Evolutionary conservation across 2,113 vertebrate species (phyloP), one percentile per base, ranked within the genome.

Genomic region (Lutjanus erythropterus): DNA sequence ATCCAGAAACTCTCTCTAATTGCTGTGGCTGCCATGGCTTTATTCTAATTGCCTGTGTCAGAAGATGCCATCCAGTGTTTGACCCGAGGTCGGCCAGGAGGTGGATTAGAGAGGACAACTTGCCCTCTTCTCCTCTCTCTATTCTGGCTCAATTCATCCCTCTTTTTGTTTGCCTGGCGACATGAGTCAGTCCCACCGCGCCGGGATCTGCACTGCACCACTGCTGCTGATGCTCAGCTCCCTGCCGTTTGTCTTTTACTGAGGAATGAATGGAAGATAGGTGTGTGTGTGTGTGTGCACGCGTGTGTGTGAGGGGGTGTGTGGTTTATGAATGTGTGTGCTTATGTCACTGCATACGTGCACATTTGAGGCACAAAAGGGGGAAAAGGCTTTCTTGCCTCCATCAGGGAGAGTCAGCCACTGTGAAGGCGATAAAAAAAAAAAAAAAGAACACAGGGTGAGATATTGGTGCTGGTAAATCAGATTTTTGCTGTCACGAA

Each of bases 121-220:
- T 42, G 75, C 73, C 64, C 74, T 82, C 46, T 25, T 50, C 62
- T 59, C 44, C 61, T 61, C 78, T 83, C 68, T 74, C 50, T 19
- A 12, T 80, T 84, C 79, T 55, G 53, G 25, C 72, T 71, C 42
- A 37, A 2, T 39, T 59, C 33, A 9, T 25, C 33, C 69, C 70
- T 60, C 71, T 80, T 68, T 83, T 78, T 91, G 85, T 91, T 91
- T 93, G 89, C 91, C 86, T 61, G 46, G 81, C 55, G 76, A 89
- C 80, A 75, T 72, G 80, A 90, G 83, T 78, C 80, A 86, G 91
- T 91, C 89, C 82, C 85, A 69, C 81, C 82, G 83, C 29, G 53
- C 83, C 29, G 72, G 47, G 90, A 85, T 89, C 93, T 92, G 91
- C 92, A 93, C 88, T 93, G 92, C 91, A 92, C 61, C 91, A 94